Percentiles rank a stretch among this genome's conserved stretches.
These are phyloP conservation scores for Chaetodon trifascialis DNA, from an alignment of 2,113 vertebrate genomes.

Conservation along the genomic window DNA sequence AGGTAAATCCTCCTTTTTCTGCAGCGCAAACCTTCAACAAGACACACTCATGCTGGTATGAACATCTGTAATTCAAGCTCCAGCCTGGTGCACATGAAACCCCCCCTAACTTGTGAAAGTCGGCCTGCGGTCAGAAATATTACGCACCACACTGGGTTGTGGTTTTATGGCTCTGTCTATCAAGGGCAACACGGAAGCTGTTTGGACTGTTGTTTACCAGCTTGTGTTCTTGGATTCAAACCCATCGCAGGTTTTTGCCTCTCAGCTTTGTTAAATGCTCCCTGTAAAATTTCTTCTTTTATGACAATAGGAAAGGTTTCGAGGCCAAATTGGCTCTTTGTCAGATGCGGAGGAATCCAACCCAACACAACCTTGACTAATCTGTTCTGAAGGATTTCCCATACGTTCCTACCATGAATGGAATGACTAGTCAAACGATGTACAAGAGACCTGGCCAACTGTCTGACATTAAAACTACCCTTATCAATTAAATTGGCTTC, in stretches of 20 bases:
- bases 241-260: background rate
- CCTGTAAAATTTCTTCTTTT: constrained; percentile 12
- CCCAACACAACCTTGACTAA: background rate
- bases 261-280: constrained; percentile 2
- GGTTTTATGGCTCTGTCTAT: constrained; percentile 14
- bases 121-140: background rate
- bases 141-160: background rate
- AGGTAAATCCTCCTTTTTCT: background rate
- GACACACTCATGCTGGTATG: background rate
- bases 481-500: background rate
- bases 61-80: background rate
- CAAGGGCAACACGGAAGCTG: background rate
- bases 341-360: background rate
- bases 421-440: background rate
- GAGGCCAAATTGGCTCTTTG: background rate
- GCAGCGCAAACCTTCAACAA: background rate
- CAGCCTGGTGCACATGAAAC: background rate
- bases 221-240: constrained; percentile 19
- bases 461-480: background rate
- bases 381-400: background rate
- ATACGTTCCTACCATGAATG: background rate
- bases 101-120: background rate
- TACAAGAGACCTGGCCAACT: background rate
- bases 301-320: constrained; percentile 5
- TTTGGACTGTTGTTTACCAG: background rate